Conservation (phyloP, 2,797 vertebrate species). For the Aphelocoma californica region DNA sequence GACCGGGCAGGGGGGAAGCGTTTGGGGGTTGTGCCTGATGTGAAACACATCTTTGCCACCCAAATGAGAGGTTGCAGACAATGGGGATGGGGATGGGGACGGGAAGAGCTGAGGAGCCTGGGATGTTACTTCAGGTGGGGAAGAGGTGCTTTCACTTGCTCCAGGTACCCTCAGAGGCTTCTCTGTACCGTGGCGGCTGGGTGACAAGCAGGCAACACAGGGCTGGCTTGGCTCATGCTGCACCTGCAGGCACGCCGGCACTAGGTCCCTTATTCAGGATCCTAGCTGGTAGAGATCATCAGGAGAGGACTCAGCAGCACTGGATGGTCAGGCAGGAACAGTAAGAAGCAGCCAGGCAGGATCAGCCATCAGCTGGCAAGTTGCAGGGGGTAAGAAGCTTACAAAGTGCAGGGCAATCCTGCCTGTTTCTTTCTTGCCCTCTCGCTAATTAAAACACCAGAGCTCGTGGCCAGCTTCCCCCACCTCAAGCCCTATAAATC, state of each 20-base stretch:
- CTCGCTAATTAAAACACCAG: background rate
- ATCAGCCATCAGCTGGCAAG: background rate
- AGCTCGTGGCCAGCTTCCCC: background rate
- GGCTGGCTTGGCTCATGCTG: background rate
- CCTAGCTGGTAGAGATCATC: background rate
- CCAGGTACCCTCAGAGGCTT: background rate
- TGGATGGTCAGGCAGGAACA: background rate
- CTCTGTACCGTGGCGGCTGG: fast-evolving
- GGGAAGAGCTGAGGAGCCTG: background rate
- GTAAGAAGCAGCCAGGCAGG: background rate
- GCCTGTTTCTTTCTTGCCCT: conserved; percentile 1
- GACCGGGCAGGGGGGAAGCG: fast-evolving
- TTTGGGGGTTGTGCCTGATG: background rate
- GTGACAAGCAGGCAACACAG: background rate
- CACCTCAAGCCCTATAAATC: background rate
- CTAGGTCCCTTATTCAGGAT: background rate
- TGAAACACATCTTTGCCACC: background rate
- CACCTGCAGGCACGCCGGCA: background rate
- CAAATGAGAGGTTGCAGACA: background rate
- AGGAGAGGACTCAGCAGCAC: background rate
- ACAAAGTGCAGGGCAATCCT: background rate
- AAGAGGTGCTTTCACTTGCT: background rate
- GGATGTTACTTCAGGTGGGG: background rate
- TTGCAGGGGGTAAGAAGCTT: background rate
- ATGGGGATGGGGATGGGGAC: too few species aligned